Conservation (phyloP, 2,888 invertebrate genomes). For the Teleogryllus oceanicus region DNA sequence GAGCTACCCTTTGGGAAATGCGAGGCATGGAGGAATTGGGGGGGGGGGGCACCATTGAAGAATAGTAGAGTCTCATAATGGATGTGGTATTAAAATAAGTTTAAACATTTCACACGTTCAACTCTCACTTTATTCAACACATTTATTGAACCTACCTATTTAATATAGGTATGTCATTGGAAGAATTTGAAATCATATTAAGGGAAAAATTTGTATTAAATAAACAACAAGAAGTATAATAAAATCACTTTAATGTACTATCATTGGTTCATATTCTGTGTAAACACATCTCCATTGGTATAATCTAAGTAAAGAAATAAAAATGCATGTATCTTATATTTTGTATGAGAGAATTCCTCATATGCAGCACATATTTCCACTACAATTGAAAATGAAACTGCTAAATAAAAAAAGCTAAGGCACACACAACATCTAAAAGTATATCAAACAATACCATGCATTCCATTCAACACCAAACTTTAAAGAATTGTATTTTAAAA, state of each 20-base stretch:
- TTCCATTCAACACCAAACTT: constrained; percentile 3
- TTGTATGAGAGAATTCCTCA: not conserved
- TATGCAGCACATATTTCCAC: not conserved
- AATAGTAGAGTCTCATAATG: no score
- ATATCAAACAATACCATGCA: constrained; percentile 18
- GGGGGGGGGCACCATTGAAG: no score
- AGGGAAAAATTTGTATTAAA: no score
- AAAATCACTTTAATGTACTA: constrained; percentile 18
- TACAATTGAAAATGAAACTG: not conserved
- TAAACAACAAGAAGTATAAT: not conserved
- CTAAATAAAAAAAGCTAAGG: not conserved
- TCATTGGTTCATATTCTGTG: not conserved
- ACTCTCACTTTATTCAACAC: no score
- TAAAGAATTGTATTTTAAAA: not conserved
- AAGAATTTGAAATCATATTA: no score
- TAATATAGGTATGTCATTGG: no score
- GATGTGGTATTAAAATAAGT: no score
- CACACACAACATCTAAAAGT: constrained; percentile 10
- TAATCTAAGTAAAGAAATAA: not conserved
- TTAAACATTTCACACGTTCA: no score
- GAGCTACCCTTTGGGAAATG: no score
- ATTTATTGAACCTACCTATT: no score
- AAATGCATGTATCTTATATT: not conserved
- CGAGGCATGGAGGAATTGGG: no score
- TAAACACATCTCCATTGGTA: constrained; percentile 18